Conservation (phyloP, 2,113 vertebrate genomes). For the Otocyon megalotis region DNA sequence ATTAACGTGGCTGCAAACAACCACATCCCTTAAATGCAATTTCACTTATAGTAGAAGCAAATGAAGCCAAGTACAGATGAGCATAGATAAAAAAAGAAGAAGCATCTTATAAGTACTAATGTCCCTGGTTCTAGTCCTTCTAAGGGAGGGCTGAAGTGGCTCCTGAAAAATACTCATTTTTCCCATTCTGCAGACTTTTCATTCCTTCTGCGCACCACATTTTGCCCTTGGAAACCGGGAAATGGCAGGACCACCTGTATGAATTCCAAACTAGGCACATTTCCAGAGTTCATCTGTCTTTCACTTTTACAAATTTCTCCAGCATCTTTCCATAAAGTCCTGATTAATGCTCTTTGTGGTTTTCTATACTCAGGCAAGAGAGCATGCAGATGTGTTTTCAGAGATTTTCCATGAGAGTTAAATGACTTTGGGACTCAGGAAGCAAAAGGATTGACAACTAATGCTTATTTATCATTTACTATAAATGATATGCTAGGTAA, state of each 20-base stretch:
- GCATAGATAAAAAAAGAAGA: not conserved
- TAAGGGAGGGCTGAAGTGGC: not conserved
- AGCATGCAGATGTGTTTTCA: not conserved
- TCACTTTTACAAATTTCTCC: not conserved
- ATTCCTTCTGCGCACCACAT: not conserved
- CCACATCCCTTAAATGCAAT: not conserved
- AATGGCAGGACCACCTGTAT: not conserved
- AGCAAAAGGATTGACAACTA: not conserved
- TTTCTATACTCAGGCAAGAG: not conserved
- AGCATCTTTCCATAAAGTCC: not conserved
- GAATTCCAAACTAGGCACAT: not conserved
- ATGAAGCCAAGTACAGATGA: not conserved
- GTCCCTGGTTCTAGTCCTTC: not conserved
- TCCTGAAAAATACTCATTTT: not conserved
- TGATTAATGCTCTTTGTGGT: not conserved
- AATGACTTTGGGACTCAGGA: not conserved
- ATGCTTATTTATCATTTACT: not conserved
- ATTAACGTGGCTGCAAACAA: not conserved
- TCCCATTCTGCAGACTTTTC: not conserved
- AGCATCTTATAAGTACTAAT: not conserved
- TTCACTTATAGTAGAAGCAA: not conserved
- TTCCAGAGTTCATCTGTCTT: not conserved
- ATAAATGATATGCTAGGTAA: not conserved
- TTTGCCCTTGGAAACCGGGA: not conserved
- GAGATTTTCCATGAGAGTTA: not conserved